Conservation (phyloP, 2,888 invertebrate genomes). For the Leptura quadrifasciata region DNA sequence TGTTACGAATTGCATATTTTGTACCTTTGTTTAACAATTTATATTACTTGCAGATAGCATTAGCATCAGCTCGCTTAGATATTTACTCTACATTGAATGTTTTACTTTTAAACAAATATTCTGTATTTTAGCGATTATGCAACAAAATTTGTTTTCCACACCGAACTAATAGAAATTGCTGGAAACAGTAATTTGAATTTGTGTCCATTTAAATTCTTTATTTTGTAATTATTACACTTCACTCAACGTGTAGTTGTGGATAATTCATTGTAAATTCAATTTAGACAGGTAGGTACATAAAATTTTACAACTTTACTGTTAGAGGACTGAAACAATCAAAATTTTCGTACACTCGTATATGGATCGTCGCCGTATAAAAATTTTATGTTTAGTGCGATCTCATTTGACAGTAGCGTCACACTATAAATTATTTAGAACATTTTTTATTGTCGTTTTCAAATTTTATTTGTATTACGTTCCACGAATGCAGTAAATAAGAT, state of each 20-base stretch:
- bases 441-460: conserved; percentile 7
- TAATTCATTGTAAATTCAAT: conserved; percentile 39
- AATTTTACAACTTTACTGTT: conserved; percentile 23
- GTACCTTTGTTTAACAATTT: neutral
- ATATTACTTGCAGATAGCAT: neutral
- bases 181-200: neutral
- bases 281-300: conserved; percentile 23
- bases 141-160: neutral
- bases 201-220: neutral
- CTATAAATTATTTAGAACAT: conserved; percentile 33
- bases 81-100: neutral
- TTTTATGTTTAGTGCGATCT: conserved; percentile 35
- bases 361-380: conserved; percentile 30
- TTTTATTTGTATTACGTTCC: conserved; percentile 21
- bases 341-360: conserved; percentile 21
- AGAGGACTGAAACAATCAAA: conserved; percentile 29
- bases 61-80: neutral
- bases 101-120: neutral
- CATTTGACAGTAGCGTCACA: conserved; percentile 32
- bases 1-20: neutral
- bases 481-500: neutral
- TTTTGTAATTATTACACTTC: neutral
- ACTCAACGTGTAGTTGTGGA: neutral
- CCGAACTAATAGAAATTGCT: neutral
- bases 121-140: neutral